phyloP scores from a whole-genome alignment of 2,888 invertebrate genomes.

The Acholoe squamosa region DNA sequence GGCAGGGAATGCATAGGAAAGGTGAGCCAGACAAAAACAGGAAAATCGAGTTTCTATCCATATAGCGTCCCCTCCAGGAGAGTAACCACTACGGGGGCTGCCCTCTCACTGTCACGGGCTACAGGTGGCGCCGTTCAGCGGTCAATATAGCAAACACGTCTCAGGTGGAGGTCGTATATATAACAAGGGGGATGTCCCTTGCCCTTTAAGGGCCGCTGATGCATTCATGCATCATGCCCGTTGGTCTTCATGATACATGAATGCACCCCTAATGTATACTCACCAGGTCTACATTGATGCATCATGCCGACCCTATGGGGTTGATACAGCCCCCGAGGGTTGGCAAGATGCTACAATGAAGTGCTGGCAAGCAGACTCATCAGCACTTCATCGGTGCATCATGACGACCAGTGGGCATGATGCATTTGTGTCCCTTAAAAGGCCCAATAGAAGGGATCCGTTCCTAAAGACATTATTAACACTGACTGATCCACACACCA shows the following conservation, averaged over 20 bases:
- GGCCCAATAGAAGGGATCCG: neutral
- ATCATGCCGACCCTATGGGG: no score
- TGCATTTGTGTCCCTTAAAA: neutral
- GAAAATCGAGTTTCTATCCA: neutral
- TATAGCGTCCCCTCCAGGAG: neutral
- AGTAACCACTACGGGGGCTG: neutral
- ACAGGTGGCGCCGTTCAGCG: conserved; percentile 39
- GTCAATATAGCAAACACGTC: conserved; percentile 37
- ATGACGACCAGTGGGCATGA: no score
- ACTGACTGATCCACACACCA: no score
- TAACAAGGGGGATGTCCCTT: neutral
- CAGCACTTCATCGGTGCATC: no score
- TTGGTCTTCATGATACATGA: no score
- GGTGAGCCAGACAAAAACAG: neutral
- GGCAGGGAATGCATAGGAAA: neutral
- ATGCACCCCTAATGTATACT: no score
- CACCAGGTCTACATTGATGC: no score
- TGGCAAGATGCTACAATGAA: no score
- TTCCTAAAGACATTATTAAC: no score
- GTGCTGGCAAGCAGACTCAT: no score
- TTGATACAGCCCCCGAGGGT: neutral
- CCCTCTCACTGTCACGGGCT: neutral
- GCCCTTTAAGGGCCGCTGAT: neutral
- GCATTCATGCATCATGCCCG: neutral
- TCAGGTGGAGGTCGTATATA: neutral